Evolutionary conservation across 2,888 invertebrate genomes (phyloP), one percentile per base, ranked within the genome.

Genomic region (Phlogophora meticulosa): DNA sequence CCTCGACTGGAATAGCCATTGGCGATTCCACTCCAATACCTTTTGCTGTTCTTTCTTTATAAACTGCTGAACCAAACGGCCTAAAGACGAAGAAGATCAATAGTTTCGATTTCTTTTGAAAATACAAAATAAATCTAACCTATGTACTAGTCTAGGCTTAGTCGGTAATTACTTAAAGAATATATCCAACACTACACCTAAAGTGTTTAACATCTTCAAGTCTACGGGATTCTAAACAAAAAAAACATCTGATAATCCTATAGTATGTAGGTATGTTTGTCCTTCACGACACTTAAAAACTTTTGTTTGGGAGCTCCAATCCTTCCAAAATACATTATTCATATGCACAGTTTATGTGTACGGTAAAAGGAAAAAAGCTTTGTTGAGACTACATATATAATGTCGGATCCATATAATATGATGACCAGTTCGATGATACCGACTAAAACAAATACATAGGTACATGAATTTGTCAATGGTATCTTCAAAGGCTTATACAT

Each of bases 1-100:
- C 85, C 82, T 87, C 78, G 76, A 74, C 85, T 85, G 81, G 82
- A 87, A 85, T 90, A 86, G 87, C 89, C 89, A 88, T 87, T 87
- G 87, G 87, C 85, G 86, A 88, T 87, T 89, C 80, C 83, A 80
- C 84, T 84, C 38, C 42, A 11, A 43, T 59, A 42, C 40, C 57
- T 67, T 80, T 76, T 70, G 49, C 53, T 59, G 28, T 67, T 78
- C 62, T 72, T 72, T 78, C 62, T 69, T 66, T 68, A 56, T 52
- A 43, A 45, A 56, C 60, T 49, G 32, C 43, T 20, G 48, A 72
- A 57, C 40, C 15, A 40, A 59, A 67, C 24, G 56, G 53, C 46
- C 52, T 51, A 43, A 17, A 36, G 46, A 22, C 22, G 22, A 46
- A 59, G n/a, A 45, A 62, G 17, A 36, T 57, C 24, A 42, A 48